Conservation (phyloP, 2,797 vertebrate species). For the Scleropages formosus region DNA sequence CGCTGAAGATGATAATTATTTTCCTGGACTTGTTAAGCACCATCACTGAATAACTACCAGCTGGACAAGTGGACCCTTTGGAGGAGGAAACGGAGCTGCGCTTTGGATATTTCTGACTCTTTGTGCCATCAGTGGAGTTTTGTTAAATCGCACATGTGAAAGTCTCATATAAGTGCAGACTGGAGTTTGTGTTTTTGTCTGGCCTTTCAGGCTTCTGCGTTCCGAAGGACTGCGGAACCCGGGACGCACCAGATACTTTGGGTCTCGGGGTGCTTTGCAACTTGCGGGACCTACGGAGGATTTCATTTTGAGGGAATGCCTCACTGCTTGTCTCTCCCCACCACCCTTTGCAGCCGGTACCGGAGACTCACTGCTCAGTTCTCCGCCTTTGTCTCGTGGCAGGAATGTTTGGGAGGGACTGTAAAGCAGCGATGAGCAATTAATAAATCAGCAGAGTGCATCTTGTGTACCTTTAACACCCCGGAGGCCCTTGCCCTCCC, state of each 20-base stretch:
- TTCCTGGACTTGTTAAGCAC: slow-evolving; percentile 20
- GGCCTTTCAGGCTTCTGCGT: background rate
- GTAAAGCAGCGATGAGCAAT: background rate
- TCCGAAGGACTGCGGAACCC: background rate
- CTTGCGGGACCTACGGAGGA: too few species aligned
- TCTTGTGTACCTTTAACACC: background rate
- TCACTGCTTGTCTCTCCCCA: too few species aligned
- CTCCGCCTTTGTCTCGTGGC: background rate
- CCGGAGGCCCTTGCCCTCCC: background rate
- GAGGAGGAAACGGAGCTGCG: slow-evolving; percentile 1
- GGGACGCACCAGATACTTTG: too few species aligned
- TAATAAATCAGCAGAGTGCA: slow-evolving; percentile 3
- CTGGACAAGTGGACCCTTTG: slow-evolving; percentile 23
- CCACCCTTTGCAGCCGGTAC: too few species aligned
- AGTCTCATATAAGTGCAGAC: slow-evolving; percentile 9
- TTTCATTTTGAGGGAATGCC: too few species aligned
- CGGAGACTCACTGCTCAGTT: too few species aligned
- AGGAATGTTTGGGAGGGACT: background rate
- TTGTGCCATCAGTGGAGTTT: slow-evolving; percentile 1
- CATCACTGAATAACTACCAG: slow-evolving; percentile 16
- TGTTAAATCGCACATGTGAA: slow-evolving; percentile 14
- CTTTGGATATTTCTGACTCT: background rate
- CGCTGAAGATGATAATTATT: slow-evolving; percentile 17
- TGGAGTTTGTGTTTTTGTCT: slow-evolving; percentile 16
- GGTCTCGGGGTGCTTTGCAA: too few species aligned